Evolutionary conservation across 2,888 invertebrate genomes (phyloP), one percentile per base, ranked within the genome.

Genomic region (Ptycholaimellus sp.): DNA sequence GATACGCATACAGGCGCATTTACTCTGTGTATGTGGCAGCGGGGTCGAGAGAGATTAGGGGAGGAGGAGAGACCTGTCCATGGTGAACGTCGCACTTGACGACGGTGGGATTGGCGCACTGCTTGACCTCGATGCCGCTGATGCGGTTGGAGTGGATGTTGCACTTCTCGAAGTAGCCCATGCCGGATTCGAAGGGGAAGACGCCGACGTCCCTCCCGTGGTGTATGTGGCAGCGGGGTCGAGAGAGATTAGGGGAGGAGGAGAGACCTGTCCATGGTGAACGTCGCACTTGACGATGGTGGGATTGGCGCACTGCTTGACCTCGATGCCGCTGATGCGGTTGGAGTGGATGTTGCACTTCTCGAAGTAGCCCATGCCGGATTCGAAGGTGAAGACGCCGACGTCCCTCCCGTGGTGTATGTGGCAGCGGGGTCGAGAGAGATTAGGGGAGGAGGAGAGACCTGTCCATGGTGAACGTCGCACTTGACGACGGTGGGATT

Each of bases 81-180:
- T 96, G 90, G 65, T 96, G 93, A 48, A 96, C 90, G 61, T 96
- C 90, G 65, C 93, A 96, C 53, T 85, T 79, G 1, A 90, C 85
- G 35, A 96, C 93, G 30, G 90, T 93, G 40, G 93, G 93, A 64
- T 96, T 93, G 3, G 93, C 93, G 37, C 87, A 85, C 28, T 90
- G 90, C 61, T 93, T 93, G 38, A 93, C 93, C 40, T 96, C 93
- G 64, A 96, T 93, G 25, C 93, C 93, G 44, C 90, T 90, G 58
- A 96, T 93, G 54, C 93, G 72, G 65, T 96, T 96, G 62, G 87
- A 85, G 66, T 96, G 93, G 51, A 96, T 96, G 62, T 96, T 87
- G 60, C 93, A 93, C 40, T 78, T 79, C 64, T 96, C 93, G 61
- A 96, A 96, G 60, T 87, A 96, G 30, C 93, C 93, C 31, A 36